Base-by-base conservation (phyloP, 1,140 invertebrate species). In the Ditylenchus dipsaci region DNA sequence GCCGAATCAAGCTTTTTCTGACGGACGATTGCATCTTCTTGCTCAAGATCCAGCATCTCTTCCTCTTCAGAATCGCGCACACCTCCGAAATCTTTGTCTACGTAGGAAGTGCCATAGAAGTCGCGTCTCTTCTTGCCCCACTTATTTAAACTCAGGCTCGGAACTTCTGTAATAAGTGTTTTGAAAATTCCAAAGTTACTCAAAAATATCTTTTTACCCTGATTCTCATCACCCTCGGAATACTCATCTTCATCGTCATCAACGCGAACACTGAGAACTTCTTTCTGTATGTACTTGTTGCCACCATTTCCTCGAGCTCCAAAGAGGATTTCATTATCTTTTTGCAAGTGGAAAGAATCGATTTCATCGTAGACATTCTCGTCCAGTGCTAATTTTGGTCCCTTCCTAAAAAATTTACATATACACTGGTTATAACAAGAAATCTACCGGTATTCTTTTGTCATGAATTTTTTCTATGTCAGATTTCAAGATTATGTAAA, bases 51-150 rank as follows among this genome's bases (percentile, higher is more conserved):
- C 21, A 76, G 38, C 29, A 76, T 45, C 26, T 76, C 73, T 45
- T 73, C 72, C 29, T 76, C 72, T n/a, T 72, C 71, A 45, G 73
- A 75, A 45, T 73, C 64, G 47, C 58, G 29, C 7, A 73, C 60
- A 19, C 72, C 72, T 42, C 72, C 72, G 29, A 47, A 73, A 58
- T 73, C 72, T 27, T 59, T 38, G 43, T 73, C 72, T n/a, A 74
- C 72, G 57, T 75, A 75, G 9, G 72, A 73, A 30, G 69, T 71
- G 11, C 72, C 72, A 30, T 73, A 73, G 43, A 62, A 73, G 17
- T 65, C 43, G 21, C 42, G 43, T 13, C 63, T 45, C 11, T 62
- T 63, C 23, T 68, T 73, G 17, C 72, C 72, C 72, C 72, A 73
- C 47, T 69, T 65, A 47, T 73, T 74, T 7, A 21, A 29, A 53